Conservation (phyloP, 30 jellyfish, hydroid and myxozoan genomes). For the Mastigias papua region DNA sequence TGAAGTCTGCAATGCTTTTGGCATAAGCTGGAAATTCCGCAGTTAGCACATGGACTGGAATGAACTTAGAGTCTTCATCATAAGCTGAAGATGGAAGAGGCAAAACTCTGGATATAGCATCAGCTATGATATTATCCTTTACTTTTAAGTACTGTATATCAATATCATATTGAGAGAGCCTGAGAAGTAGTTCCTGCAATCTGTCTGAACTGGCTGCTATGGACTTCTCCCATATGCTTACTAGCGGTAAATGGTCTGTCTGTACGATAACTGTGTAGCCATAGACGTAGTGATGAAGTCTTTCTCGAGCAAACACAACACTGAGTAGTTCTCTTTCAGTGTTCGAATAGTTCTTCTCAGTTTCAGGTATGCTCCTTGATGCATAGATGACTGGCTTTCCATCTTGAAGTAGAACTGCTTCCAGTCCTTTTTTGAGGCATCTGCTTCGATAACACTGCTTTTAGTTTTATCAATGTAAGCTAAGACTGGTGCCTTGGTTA, state of each 20-base stretch:
- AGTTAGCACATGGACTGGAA: slow-evolving; percentile 13
- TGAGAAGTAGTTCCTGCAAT: neutral
- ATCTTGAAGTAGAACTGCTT: slow-evolving; percentile 40
- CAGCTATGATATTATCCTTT: slow-evolving; percentile 10
- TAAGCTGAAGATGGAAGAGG: neutral
- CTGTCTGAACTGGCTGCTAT: neutral
- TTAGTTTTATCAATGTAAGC: slow-evolving; percentile 35
- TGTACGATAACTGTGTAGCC: slow-evolving; percentile 22
- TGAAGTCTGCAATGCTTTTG: slow-evolving; percentile 6
- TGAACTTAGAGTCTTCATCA: slow-evolving; percentile 9
- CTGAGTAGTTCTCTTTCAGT: neutral
- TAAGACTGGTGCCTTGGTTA: slow-evolving; percentile 36
- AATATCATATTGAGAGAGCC: slow-evolving; percentile 4
- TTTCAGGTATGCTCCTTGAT: slow-evolving; percentile 31
- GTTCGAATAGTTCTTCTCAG: slow-evolving; percentile 40
- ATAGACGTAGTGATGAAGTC: slow-evolving; percentile 34
- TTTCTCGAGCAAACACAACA: slow-evolving; percentile 21
- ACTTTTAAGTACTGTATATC: neutral
- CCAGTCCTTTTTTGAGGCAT: slow-evolving; percentile 58
- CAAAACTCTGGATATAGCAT: slow-evolving; percentile 25
- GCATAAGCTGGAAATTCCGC: slow-evolving; percentile 11
- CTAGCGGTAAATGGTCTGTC: slow-evolving; percentile 41
- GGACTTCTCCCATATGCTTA: slow-evolving; percentile 15
- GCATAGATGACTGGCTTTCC: slow-evolving; percentile 71
- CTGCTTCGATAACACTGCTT: slow-evolving; percentile 30